phyloP scores from a whole-genome alignment of 2,797 vertebrate genomes.

The Danio jaintianensis region DNA sequence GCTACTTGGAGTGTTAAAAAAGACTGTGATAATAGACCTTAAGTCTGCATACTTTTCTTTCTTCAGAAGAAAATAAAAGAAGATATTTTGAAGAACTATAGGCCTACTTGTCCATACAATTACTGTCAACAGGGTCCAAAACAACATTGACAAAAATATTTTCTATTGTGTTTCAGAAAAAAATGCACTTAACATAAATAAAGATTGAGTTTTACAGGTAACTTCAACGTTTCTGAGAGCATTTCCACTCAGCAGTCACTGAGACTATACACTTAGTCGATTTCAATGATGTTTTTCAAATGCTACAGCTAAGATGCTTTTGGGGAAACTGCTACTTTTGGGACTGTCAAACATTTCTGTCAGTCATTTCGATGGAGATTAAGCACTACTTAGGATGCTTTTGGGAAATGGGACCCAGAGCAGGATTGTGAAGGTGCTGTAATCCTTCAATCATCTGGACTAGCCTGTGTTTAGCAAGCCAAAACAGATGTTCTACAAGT shows the following conservation, averaged over 20 bases:
- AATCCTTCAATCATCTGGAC: background rate
- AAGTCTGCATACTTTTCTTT: background rate
- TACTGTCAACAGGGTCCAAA: background rate
- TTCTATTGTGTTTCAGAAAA: background rate
- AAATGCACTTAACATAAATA: background rate
- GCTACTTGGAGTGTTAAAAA: no score
- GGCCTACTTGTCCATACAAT: background rate
- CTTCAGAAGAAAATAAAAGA: background rate
- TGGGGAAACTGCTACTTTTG: background rate
- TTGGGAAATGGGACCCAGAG: background rate
- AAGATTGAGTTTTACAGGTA: background rate
- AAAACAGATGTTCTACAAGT: slow-evolving; percentile 18
- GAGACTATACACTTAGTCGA: no score
- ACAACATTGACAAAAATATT: background rate
- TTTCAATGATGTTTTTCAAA: background rate
- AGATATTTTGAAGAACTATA: background rate
- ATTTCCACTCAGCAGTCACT: background rate
- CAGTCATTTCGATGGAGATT: background rate
- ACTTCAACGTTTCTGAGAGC: background rate
- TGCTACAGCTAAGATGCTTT: background rate
- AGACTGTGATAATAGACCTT: no score
- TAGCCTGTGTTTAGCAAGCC: background rate
- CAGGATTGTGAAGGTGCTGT: background rate
- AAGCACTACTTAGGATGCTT: slow-evolving; percentile 3
- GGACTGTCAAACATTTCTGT: background rate